Evolutionary conservation across 2,113 vertebrate genomes (phyloP).

Genomic region (Semicossyphus pulcher): DNA sequence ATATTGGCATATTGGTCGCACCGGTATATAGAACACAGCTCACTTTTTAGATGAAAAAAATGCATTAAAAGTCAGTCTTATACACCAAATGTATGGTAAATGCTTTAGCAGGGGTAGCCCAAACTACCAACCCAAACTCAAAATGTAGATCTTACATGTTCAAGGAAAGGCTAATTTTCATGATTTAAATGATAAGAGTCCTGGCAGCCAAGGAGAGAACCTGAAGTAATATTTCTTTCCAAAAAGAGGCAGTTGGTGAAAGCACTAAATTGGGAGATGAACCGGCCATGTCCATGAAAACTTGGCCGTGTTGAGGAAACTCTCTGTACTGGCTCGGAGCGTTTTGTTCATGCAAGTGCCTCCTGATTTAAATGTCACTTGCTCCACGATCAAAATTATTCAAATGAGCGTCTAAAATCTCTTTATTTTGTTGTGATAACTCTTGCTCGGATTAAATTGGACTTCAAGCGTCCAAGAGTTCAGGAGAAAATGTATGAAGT

Average conservation of each 20-base stretch:
- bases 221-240: conserved; percentile 27
- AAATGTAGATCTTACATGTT: conserved; percentile 5
- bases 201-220: conserved; percentile 25
- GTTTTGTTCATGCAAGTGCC: conserved; percentile 24
- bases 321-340: conserved; percentile 45
- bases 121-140: conserved; percentile 14
- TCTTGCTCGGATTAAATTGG: background rate
- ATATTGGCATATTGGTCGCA: no score
- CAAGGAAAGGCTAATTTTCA: conserved; percentile 7
- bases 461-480: background rate
- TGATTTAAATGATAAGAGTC: conserved; percentile 38
- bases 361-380: conserved; percentile 20
- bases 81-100: no score
- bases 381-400: conserved; percentile 13
- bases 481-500: background rate
- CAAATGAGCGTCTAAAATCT: background rate
- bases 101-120: no score
- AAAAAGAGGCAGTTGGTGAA: conserved; percentile 43
- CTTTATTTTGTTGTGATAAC: background rate
- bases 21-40: no score
- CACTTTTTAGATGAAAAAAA: no score
- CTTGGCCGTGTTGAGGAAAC: conserved; percentile 46
- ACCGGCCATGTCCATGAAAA: conserved; percentile 45
- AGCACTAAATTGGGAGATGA: conserved; percentile 37
- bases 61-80: no score